Evolutionary conservation across 92 coral and sea anemone species (phyloP), one percentile per base, ranked within the genome.

Genomic region (Palythoa grandiflora): DNA sequence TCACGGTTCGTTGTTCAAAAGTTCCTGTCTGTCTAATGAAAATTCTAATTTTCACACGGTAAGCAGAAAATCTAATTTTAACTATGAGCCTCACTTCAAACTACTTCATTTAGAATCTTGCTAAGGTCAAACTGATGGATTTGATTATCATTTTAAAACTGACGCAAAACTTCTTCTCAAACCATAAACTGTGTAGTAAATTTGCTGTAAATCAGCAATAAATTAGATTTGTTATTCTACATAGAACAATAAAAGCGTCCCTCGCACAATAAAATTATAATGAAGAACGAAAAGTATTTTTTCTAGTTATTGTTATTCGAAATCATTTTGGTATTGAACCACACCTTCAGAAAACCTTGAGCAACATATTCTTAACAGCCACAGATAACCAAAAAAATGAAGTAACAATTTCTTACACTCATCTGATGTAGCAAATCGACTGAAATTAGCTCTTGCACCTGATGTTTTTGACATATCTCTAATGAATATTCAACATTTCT

Each of bases 21-120:
- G 93, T 91, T 91, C 93, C 93, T 83, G 93, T 87, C 93, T 83
- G 93, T 87, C 78, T 35, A 63, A 77, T 91, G 84, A 88, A 83
- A 88, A 87, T 88, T 71, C 63, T 50, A 68, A 84, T 91, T 89
- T 92, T 89, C 94, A 91, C 94, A 88, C 89, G 68, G 92, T 57
- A 20, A 17, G 78, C 84, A 76, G 20, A 89, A 78, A 88, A 61
- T 39, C 94, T 91, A 91, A 83, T 78, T 83, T 84, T 91, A 91
- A 91, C 84, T 5, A 79, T 91, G 89, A 91, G 84, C 60, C 51
- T 14, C 5, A 17, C 15, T 47, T 10, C n/a, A 38, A 63, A n/a
- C 40, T 40, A 16, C 53, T 21, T 20, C 54, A 38, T 59, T 79
- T 40, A 5, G 17, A 13, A 52, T 15, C 40, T 77, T 38, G 68